phyloP scores from a whole-genome alignment of 2,797 vertebrate genomes.

The Catharus ustulatus region DNA sequence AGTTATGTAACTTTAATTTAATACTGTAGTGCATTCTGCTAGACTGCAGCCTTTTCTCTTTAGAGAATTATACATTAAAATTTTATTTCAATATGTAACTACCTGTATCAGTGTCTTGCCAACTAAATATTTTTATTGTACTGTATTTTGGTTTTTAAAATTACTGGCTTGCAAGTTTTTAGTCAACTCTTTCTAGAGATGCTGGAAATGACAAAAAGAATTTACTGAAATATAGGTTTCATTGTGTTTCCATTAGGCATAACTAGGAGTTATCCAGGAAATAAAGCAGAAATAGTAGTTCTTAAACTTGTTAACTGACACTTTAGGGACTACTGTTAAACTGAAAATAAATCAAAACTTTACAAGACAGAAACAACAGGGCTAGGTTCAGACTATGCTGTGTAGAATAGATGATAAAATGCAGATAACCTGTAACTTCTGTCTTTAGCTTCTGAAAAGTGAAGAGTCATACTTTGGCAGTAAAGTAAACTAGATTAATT shows the following conservation, averaged over 20 bases:
- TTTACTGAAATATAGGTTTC: background rate
- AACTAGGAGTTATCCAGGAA: background rate
- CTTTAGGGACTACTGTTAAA: background rate
- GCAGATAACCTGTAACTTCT: constrained; percentile 1
- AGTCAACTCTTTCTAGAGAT: background rate
- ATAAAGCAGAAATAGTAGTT: background rate
- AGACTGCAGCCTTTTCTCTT: background rate
- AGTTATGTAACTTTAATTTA: background rate
- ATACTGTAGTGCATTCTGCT: background rate
- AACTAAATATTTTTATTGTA: background rate
- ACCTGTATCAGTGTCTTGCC: background rate
- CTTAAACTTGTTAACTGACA: background rate
- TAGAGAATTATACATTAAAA: background rate
- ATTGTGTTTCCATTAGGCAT: background rate
- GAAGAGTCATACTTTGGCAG: background rate
- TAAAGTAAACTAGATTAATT: background rate
- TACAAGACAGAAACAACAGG: background rate
- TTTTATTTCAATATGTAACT: background rate
- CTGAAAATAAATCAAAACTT: background rate
- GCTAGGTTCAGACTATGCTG: background rate
- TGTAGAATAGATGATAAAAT: background rate
- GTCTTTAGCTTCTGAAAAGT: background rate
- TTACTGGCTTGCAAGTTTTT: background rate
- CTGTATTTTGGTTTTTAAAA: background rate
- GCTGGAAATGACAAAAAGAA: background rate